These are phyloP conservation scores for Furnarius figulus DNA, from an alignment of 2,113 vertebrate species.

Conservation along the genomic window DNA sequence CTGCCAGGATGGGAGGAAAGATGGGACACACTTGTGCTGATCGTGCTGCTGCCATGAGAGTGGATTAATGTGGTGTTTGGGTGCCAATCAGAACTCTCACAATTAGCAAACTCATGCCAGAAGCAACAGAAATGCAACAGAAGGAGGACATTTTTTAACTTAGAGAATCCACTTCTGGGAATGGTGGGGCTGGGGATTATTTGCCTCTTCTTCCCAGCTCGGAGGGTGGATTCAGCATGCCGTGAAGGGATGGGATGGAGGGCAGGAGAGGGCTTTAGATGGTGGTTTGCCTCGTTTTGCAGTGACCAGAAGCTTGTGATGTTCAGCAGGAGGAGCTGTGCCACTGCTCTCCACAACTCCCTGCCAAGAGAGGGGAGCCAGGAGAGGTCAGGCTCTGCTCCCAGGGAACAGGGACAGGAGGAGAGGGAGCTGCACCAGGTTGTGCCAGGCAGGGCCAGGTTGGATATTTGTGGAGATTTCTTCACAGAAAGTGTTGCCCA, in stretches of 20 bases:
- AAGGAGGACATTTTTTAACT: not conserved
- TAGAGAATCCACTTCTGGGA: not conserved
- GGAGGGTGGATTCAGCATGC: rapidly evolving
- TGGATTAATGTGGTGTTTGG: not conserved
- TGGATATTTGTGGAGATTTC: rapidly evolving
- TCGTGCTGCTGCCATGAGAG: not conserved
- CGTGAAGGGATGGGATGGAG: not conserved
- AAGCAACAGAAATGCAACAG: not conserved
- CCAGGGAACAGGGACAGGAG: not conserved
- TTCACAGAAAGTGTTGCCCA: rapidly evolving
- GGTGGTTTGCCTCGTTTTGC: not conserved
- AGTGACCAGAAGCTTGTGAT: not conserved
- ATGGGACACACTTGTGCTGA: rapidly evolving
- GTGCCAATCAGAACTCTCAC: not conserved
- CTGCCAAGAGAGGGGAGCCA: not conserved
- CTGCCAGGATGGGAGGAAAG: not conserved
- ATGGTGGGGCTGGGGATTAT: not conserved
- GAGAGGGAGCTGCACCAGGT: rapidly evolving
- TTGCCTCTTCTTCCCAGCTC: not conserved
- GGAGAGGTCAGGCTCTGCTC: not conserved
- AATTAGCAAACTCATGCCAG: not conserved
- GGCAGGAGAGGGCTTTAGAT: not conserved
- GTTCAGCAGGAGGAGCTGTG: not conserved
- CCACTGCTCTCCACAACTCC: rapidly evolving
- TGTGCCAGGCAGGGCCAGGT: not conserved